These are phyloP conservation scores for Ophion ellenae DNA, from an alignment of 2,888 invertebrate species.

Conservation along the genomic window DNA sequence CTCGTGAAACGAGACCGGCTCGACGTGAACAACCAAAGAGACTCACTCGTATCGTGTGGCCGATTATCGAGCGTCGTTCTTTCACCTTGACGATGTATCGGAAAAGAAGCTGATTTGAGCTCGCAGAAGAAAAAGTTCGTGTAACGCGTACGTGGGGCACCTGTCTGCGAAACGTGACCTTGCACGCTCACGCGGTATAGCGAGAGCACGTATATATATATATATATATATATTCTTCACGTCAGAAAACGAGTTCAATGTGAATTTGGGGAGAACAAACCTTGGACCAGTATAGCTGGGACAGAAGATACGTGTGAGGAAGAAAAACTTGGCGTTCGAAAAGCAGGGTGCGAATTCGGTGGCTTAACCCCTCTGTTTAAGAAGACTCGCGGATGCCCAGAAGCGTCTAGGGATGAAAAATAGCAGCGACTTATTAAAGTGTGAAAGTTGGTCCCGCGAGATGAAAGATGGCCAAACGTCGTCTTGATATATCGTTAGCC, in stretches of 20 bases:
- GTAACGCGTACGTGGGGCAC: conserved; percentile 26
- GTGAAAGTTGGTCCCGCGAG: conserved; percentile 77
- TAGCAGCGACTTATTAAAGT: conserved; percentile 81
- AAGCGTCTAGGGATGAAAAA: conserved; percentile 77
- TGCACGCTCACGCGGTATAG: background rate
- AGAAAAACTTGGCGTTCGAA: background rate
- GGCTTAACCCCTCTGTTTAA: conserved; percentile 36
- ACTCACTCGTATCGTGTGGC: conserved; percentile 14
- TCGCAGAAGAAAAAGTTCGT: conserved; percentile 13
- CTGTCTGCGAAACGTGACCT: conserved; percentile 43
- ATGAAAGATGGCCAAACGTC: conserved; percentile 66
- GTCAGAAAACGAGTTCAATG: conserved; percentile 68
- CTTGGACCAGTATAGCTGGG: conserved; percentile 53
- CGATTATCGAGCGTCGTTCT: conserved; percentile 42
- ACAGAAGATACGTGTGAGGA: conserved; percentile 2
- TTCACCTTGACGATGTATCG: conserved; percentile 59
- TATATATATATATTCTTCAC: conserved; percentile 29
- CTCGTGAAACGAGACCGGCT: conserved; percentile 29
- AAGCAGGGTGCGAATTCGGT: conserved; percentile 22
- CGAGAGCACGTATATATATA: background rate
- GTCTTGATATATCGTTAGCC: conserved; percentile 76
- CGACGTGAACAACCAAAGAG: conserved; percentile 16
- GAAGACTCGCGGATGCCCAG: conserved; percentile 37
- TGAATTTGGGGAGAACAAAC: conserved; percentile 69
- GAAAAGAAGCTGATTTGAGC: conserved; percentile 28